Evolutionary conservation across 1,140 invertebrate species (phyloP), one percentile per base, ranked within the genome.

Genomic region (Periplaneta americana): DNA sequence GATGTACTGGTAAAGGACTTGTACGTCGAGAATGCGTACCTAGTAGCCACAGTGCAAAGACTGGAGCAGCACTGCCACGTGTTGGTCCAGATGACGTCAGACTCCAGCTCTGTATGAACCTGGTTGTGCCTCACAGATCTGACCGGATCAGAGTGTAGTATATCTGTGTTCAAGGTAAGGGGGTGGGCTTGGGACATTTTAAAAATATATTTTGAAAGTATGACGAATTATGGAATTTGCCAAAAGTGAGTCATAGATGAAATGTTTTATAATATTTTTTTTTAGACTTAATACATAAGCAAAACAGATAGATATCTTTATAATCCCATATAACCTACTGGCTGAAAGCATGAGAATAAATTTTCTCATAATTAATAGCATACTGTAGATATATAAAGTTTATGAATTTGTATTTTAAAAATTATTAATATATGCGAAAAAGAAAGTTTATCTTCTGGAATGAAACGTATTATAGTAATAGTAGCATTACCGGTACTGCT

Each of bases 11-110:
- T 94, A 1, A 94, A 94, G 87, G 94, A 95, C 86, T 88, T 96
- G 31, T 96, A 94, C 85, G 91, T 95, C n/a, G 94, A 96, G 87
- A 96, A 95, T 89, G 92, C 94, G 34, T 92, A 93, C 86, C 87
- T 95, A 81, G 91, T 91, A 22, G 90, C 92, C 10, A 91, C 90
- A 33, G 89, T 93, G n/a, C 92, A 93, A 85, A 88, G 90, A 78
- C 85, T 93, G 33, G 91, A 93, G 85, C 91, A 93, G 83, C 91
- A 92, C 79, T 90, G 88, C 84, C 86, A 89, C 37, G 87, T 90
- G 83, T 84, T 91, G 75, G 87, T 87, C 34, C 88, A 91, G 84
- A 78, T 78, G 77, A 31, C 77, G 15, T 13, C 79, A 31, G 79
- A 75, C 48, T 66, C 48, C 39, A 80, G 79, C 79, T 80, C 79